Base-by-base conservation (phyloP, 2,797 vertebrate genomes). In the Periophthalmus magnuspinnatus region DNA sequence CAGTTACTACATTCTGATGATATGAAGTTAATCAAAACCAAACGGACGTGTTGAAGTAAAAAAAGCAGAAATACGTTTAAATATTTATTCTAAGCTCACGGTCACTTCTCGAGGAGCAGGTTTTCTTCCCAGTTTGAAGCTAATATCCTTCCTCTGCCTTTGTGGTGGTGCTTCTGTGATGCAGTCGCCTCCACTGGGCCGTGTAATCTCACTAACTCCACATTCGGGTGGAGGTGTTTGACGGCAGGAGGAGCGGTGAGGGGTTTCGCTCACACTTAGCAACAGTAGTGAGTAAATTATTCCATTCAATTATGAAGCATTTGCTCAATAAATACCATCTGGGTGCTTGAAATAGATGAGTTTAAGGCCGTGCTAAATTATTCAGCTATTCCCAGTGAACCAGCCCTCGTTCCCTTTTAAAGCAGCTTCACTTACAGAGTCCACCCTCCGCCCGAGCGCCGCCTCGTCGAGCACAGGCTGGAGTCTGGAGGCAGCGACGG, bases 281-380 rank as follows among this genome's bases (percentile, higher is more conserved):
- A 86, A 87, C 85, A 82, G 86, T 85, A 81, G 86, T 84, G 89
- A 91, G 88, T 90, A 91, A 93, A 92, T 91, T 90, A 92, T 91
- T 92, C 91, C 87, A 88, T 90, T 92, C 88, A 91, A 92, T 93
- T 91, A 90, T 90, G 84, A 79, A 87, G 85, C 84, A 88, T 93
- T 93, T 90, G 88, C 85, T 89, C 89, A 93, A 90, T 92, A 92
- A 92, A 93, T 89, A 92, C 88, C 89, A 92, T 87, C 89, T 93
- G 92, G 89, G 85, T 87, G 83, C 91, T 90, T 85, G 86, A 90
- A 92, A 91, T 92, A 91, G 89, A 94, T 92, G 90, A 89, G 89
- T 93, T 92, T 91, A 92, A 91, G 90, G 90, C 90, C 87, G 86
- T 83, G 74, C 67, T 92, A 88, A 92, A 94, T 92, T 90, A 92